These are phyloP conservation scores for Chironomus striatipennis DNA, from an alignment of 1,140 invertebrate genomes.

Conservation along the genomic window DNA sequence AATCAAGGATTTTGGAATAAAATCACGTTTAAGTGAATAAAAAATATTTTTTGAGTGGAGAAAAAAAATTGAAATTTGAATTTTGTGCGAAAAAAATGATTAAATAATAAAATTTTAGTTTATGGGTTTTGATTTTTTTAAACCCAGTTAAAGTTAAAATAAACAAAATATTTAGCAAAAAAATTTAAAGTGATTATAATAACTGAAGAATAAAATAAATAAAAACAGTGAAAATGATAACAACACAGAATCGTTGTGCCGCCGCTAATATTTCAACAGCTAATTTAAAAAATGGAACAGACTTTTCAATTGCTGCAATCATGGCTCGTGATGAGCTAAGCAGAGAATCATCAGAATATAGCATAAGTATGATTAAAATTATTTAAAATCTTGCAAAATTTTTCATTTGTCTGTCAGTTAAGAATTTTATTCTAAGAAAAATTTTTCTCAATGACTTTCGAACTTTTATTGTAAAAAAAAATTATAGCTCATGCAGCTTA, in stretches of 20 bases:
- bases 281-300: constrained; percentile 58
- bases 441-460: too few species aligned
- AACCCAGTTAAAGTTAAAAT: not conserved
- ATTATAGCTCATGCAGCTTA: too few species aligned
- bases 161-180: not conserved
- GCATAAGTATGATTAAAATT: constrained; percentile 36
- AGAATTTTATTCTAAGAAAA: too few species aligned
- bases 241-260: constrained; percentile 30
- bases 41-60: not conserved
- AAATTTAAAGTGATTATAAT: constrained; percentile 28
- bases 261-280: constrained; percentile 37
- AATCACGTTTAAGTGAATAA: not conserved
- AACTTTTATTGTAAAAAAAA: too few species aligned
- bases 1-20: not conserved
- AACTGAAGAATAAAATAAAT: constrained; percentile 26
- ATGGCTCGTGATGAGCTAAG: constrained; percentile 65
- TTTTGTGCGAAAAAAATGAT: constrained; percentile 17
- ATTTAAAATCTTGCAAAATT: not conserved
- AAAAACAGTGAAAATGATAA: constrained; percentile 24
- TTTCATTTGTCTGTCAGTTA: too few species aligned
- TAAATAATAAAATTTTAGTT: not conserved
- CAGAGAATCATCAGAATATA: constrained; percentile 43
- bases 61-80: not conserved
- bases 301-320: constrained; percentile 89
- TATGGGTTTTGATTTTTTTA: not conserved